Base-by-base conservation (phyloP, 2,797 vertebrate genomes). In the Paedocypris micromegethes region DNA sequence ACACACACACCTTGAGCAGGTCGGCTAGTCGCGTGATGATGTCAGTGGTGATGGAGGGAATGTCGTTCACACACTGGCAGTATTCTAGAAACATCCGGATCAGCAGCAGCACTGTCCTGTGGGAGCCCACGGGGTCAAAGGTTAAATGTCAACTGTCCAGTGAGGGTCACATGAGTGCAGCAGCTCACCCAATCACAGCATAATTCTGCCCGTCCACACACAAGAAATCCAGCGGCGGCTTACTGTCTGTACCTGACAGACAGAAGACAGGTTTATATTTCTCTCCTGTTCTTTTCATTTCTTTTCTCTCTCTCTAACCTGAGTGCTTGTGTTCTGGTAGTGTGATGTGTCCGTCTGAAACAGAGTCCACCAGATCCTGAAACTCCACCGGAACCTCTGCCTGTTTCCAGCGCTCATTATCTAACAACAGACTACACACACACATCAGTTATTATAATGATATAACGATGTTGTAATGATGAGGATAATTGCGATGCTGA, bases 21-120 rank as follows among this genome's bases (percentile, higher is more conserved):
- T 99, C 96, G 0, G 94, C 91, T 48, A 98, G 90, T 49, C 95
- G 93, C 0, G 92, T 94, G 66, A 99, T 90, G 93, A 98, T 94
- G 84, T 99, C 96, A 1, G 95, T 96, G 74, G 94, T 84, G 82
- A 98, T 90, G 76, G 97, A 96, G 2, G 96, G 94, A 87, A 98
- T 97, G 85, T 96, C 94, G 63, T 94, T 95, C 78, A 98, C 93
- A 79, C 96, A 99, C 84, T 97, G 94, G 85, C 97, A 99, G 82
- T 99, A 99, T 77, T 99, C 97, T 78, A 99, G 90, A 78, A 99
- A 93, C 79, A 99, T 98, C 84, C 93, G 90, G 85, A 98, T 97
- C 82, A 98, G 89, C 79, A 99, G 87, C 87, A 98, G 87, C 46
- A 99, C 95, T 9, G 97, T 99, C 81, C 96, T 99, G 53, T 58